Base-by-base conservation (phyloP, 2,113 vertebrate species). In the Aegotheles bennettii region DNA sequence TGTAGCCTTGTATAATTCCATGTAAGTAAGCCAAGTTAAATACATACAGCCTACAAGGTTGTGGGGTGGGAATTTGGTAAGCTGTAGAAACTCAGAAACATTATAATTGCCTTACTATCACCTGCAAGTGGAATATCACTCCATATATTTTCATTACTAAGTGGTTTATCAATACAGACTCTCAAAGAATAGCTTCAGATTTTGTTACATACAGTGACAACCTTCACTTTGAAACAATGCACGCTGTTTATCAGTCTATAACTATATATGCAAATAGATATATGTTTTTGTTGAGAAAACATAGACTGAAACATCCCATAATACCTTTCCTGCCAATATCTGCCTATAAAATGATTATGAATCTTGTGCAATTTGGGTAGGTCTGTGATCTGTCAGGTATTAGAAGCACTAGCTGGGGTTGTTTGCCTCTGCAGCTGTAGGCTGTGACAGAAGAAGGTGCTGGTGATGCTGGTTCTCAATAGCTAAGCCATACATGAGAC, bases 1-100 rank as follows among this genome's bases (percentile, higher is more conserved):
- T 75, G 53, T 53, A 88, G 88, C 83, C 53, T 64, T 84, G 36
- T 84, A 81, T 89, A 94, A 93, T 78, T 89, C 61, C 70, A 76
- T 93, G 92, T 81, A 90, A 92, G 88, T 89, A 84, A 95, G 64
- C 53, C 88, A 89, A 87, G 83, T 81, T 71, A 93, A 80, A 92
- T 68, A 84, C 75, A 61, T 64, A 84, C 11, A 68, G 76, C 68
- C 92, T 83, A 75, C 56, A 91, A 79, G 81, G 84, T 73, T 82
- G 79, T 35, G 56, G 68, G 48, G n/a, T 84, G 80, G 61, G 88
- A 96, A 90, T 90, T 90, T 23, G 40, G 63, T 92, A 93, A 64
- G 36, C 33, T 95, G 28, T 65, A 82, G 88, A 90, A 90, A 94
- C 56, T 61, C 80, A 67, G 89, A 89, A 86, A 71, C 23, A 43